Evolutionary conservation across 2,113 vertebrate genomes (phyloP).

Genomic region (Protobothrops flavoviridis): DNA sequence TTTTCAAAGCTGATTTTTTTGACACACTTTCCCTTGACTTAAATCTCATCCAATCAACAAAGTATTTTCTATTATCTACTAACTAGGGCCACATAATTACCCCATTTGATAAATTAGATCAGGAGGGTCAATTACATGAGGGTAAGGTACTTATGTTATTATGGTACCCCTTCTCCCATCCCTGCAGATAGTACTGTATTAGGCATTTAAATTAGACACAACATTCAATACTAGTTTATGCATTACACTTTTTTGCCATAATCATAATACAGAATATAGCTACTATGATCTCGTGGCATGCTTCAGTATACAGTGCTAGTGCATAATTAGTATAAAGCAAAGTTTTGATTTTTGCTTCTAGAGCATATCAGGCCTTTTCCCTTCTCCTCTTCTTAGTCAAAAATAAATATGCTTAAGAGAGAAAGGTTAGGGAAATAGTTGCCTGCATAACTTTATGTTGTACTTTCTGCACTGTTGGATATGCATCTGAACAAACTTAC

Average conservation of each 20-base stretch:
- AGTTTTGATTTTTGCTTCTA: slow-evolving; percentile 4
- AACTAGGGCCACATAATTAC: neutral
- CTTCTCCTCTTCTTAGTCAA: neutral
- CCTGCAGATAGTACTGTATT: neutral
- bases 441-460: neutral
- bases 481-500: neutral
- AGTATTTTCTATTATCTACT: neutral
- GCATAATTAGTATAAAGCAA: neutral
- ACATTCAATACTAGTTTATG: neutral
- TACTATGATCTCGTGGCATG: neutral
- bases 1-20: neutral
- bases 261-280: neutral
- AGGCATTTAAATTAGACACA: neutral
- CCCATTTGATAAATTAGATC: neutral
- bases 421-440: neutral
- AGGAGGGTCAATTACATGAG: neutral
- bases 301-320: neutral
- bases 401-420: neutral
- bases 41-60: neutral
- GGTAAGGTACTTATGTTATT: neutral
- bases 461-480: neutral
- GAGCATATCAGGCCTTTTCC: neutral
- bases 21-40: neutral
- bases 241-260: neutral
- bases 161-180: neutral